Evolutionary conservation across 2,113 vertebrate genomes (phyloP).

Genomic region (Plectropomus leopardus): DNA sequence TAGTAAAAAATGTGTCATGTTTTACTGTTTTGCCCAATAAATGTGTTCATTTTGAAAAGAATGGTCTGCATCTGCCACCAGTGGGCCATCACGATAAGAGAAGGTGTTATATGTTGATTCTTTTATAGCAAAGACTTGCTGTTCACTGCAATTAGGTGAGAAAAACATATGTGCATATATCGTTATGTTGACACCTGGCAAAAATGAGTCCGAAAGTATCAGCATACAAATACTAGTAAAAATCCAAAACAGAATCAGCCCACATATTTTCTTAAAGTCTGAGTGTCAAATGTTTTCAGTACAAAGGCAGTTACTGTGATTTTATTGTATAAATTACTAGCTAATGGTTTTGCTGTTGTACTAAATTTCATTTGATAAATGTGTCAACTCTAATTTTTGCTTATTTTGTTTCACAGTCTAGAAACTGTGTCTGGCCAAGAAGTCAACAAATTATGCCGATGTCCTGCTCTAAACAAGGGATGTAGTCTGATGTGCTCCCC

Average conservation of each 20-base stretch:
- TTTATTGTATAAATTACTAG: constrained; percentile 30
- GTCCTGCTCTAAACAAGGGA: constrained; percentile 2
- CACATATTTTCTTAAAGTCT: constrained; percentile 5
- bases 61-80: too few relatives aligned
- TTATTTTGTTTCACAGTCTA: constrained; percentile 18
- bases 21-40: too few relatives aligned
- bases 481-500: neutral
- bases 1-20: too few relatives aligned
- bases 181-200: too few relatives aligned
- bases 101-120: too few relatives aligned
- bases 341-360: neutral
- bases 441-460: constrained; percentile 19
- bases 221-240: too few relatives aligned
- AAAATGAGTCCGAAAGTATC: too few relatives aligned
- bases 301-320: constrained; percentile 17
- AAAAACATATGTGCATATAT: too few relatives aligned
- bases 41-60: too few relatives aligned
- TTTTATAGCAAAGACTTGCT: too few relatives aligned
- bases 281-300: constrained; percentile 12
- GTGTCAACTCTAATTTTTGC: constrained; percentile 9
- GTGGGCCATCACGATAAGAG: too few relatives aligned
- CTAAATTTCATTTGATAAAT: constrained; percentile 30
- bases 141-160: too few relatives aligned
- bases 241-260: neutral
- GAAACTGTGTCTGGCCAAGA: neutral